Percentiles rank a stretch among this genome's conserved stretches.
phyloP scores from a whole-genome alignment of 2,888 invertebrate species.

The Eupithecia insigniata region DNA sequence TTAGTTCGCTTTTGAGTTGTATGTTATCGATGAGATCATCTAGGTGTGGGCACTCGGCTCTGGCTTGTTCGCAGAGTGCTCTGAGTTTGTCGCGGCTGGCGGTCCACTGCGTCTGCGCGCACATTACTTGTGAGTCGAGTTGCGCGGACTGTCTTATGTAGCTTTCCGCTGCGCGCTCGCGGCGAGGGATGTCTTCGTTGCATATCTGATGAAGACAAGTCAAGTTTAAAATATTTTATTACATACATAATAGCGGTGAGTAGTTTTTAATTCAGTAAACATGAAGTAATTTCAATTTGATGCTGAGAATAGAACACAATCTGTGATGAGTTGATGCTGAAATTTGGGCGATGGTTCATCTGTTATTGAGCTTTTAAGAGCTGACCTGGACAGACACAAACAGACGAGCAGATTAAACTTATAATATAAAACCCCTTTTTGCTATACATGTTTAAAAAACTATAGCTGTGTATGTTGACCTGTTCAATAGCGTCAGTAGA shows the following conservation, averaged over 20 bases:
- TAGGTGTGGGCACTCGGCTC: constrained; percentile 61
- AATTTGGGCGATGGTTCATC: neutral
- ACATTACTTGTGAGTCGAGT: constrained; percentile 65
- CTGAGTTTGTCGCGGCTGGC: constrained; percentile 60
- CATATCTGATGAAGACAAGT: constrained; percentile 59
- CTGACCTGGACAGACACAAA: too few species aligned
- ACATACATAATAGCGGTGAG: neutral
- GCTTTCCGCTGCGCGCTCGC: constrained; percentile 70
- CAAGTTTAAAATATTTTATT: neutral
- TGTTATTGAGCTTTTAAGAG: neutral
- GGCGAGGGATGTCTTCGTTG: constrained; percentile 73
- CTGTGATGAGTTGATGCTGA: neutral
- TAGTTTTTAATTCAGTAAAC: neutral
- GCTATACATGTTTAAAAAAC: neutral
- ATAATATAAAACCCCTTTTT: neutral
- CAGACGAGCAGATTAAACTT: neutral
- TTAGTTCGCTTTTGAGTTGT: constrained; percentile 63
- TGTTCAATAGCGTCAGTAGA: constrained; percentile 70
- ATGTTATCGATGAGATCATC: constrained; percentile 61
- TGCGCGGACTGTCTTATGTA: constrained; percentile 66
- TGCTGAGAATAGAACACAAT: neutral
- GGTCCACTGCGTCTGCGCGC: constrained; percentile 65
- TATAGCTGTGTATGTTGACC: constrained; percentile 58
- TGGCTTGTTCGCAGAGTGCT: constrained; percentile 57
- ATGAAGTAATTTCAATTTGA: neutral